Percentiles rank a stretch among this genome's conserved stretches.
Conservation (phyloP, 2,888 invertebrate species). For the Acanthacorydalis orientalis region DNA sequence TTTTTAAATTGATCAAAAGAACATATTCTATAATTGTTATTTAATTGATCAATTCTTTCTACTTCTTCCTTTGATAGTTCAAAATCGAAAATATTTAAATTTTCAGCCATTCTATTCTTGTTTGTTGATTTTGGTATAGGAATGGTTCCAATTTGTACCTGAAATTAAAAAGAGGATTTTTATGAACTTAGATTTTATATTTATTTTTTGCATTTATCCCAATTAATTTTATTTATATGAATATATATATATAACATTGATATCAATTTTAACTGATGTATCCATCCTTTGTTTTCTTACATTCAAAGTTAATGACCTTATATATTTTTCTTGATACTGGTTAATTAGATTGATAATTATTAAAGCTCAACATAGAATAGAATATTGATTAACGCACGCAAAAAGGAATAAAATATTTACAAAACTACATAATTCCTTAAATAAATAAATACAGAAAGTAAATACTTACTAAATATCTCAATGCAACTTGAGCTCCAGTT, state of each 20-base stretch:
- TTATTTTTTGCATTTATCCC: not conserved
- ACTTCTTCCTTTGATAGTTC: constrained; percentile 50
- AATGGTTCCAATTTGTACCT: constrained; percentile 5
- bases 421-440: too few relatives aligned
- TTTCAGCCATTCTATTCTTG: constrained; percentile 46
- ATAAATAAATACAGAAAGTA: not conserved
- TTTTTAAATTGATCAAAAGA: constrained; percentile 16
- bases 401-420: too few relatives aligned
- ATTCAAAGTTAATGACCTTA: too few relatives aligned
- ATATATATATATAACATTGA: too few relatives aligned
- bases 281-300: too few relatives aligned
- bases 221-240: too few relatives aligned
- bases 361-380: too few relatives aligned
- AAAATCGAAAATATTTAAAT: constrained; percentile 63
- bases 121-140: constrained; percentile 64
- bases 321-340: too few relatives aligned
- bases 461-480: constrained; percentile 43
- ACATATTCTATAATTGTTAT: constrained; percentile 46
- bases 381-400: too few relatives aligned
- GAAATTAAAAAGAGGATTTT: not conserved
- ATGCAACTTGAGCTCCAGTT: constrained; percentile 41
- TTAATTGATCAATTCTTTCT: constrained; percentile 44
- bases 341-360: too few relatives aligned
- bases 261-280: too few relatives aligned
- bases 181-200: not conserved